Conservation (phyloP, 2,888 invertebrate genomes). For the Cryptus armator region DNA sequence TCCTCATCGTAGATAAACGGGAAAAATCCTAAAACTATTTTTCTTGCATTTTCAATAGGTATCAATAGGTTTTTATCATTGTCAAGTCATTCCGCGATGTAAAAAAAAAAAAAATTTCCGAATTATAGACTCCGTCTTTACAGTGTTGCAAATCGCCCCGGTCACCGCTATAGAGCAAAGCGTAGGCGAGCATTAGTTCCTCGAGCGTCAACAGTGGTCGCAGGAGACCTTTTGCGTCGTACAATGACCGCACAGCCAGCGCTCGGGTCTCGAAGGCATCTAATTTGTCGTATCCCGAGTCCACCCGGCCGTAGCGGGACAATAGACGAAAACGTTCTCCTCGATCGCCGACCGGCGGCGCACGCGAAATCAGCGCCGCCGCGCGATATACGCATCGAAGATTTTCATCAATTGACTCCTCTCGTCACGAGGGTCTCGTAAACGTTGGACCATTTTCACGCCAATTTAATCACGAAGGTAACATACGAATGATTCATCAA, state of each 20-base stretch:
- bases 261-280: constrained; percentile 48
- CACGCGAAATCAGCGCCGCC: background rate
- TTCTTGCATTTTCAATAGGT: too few relatives aligned
- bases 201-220: background rate
- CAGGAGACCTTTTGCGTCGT: background rate
- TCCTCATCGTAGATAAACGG: background rate
- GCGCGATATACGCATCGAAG: constrained; percentile 43
- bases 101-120: too few relatives aligned
- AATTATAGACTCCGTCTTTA: too few relatives aligned
- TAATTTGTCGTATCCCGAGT: constrained; percentile 54
- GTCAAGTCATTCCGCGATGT: too few relatives aligned
- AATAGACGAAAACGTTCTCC: constrained; percentile 32
- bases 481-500: constrained; percentile 44
- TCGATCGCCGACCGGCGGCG: background rate
- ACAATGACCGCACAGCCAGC: background rate
- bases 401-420: constrained; percentile 62
- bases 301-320: constrained; percentile 39
- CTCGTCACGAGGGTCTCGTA: constrained; percentile 56
- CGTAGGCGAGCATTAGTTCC: too few relatives aligned
- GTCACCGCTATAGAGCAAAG: too few relatives aligned
- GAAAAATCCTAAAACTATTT: too few relatives aligned
- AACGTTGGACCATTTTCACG: constrained; percentile 66
- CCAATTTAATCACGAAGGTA: constrained; percentile 67
- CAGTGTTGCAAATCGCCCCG: too few relatives aligned
- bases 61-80: too few relatives aligned